These are phyloP conservation scores for Synodontis membranacea DNA, from an alignment of 2,113 vertebrate genomes.

Conservation along the genomic window DNA sequence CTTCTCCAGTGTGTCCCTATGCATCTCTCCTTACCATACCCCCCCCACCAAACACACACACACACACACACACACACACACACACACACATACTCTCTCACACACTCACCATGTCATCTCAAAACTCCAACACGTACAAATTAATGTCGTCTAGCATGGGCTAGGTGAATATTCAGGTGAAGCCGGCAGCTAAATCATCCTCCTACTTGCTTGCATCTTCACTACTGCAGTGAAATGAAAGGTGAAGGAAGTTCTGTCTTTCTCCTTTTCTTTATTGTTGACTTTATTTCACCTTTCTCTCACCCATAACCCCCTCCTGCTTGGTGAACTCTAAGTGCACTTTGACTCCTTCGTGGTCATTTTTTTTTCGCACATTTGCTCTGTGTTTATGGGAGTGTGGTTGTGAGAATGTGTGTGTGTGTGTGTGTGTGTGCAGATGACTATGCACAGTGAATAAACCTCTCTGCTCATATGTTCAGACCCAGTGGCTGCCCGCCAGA, in stretches of 20 bases:
- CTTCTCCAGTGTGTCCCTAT: constrained; percentile 53
- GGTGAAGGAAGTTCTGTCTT: constrained; percentile 66
- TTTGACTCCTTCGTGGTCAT: constrained; percentile 68
- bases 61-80: constrained; percentile 15
- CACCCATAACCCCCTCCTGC: constrained; percentile 54
- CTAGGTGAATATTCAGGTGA: constrained; percentile 22
- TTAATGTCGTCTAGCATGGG: constrained; percentile 37
- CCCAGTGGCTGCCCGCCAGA: constrained; percentile 48
- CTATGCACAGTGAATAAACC: constrained; percentile 21
- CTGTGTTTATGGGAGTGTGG: constrained; percentile 44
- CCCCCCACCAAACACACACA: constrained; percentile 14
- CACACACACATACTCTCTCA: background rate
- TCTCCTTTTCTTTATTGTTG: constrained; percentile 60
- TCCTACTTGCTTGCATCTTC: constrained; percentile 48
- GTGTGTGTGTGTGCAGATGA: background rate
- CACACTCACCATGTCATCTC: constrained; percentile 26
- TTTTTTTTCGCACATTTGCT: constrained; percentile 64
- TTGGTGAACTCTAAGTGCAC: constrained; percentile 71
- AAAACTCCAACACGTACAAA: constrained; percentile 49
- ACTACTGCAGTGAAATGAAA: constrained; percentile 60
- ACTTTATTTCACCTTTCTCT: constrained; percentile 52
- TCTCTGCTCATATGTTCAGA: constrained; percentile 57
- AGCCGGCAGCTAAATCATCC: constrained; percentile 52
- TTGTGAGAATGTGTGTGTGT: constrained; percentile 11
- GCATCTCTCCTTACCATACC: constrained; percentile 31